Percentiles rank a stretch among this genome's conserved stretches.
Conservation (phyloP, 2,113 vertebrate species). For the Sus scrofa region T2T-Sscrofa CM000830.6:66964001-66964500, state of each 20-base stretch:
- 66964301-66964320: constrained; percentile 74
- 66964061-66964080: not conserved
- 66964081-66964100: not conserved
- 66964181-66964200: constrained; percentile 83
- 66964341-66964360: constrained; percentile 32
- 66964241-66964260: constrained; percentile 84
- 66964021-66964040: too few relatives aligned
- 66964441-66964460: not conserved
- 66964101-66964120: constrained; percentile 35
- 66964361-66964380: constrained; percentile 54
- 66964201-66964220: constrained; percentile 82
- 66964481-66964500: constrained; percentile 23
- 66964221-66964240: constrained; percentile 81
- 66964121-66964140: constrained; percentile 57
- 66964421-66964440: not conserved
- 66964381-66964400: not conserved
- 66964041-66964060: not conserved
- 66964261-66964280: constrained; percentile 81
- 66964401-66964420: not conserved
- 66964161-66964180: constrained; percentile 74
- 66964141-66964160: constrained; percentile 79
- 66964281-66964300: constrained; percentile 78
- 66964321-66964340: constrained; percentile 57
- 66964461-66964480: constrained; percentile 41
- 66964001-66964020: too few relatives aligned